Evolutionary conservation across 2,888 invertebrate species (phyloP), one percentile per base, ranked within the genome.

Genomic region (Megamerina dolium): DNA sequence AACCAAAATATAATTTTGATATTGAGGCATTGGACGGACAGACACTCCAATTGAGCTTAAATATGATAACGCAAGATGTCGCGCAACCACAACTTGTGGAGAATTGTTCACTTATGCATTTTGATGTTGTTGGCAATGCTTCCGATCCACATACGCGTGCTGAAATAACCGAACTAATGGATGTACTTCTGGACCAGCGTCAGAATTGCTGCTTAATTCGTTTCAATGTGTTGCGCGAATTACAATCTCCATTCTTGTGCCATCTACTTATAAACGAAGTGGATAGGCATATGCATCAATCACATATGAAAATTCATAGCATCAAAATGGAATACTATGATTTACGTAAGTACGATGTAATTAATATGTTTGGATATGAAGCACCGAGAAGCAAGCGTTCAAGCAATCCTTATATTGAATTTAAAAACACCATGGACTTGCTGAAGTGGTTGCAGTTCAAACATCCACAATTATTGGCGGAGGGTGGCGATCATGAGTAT

Each of bases 261-360:
- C 56, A 58, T n/a, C 41, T 63, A 3, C 42, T 62, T 5, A 53
- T 60, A 10, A 51, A 48, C 10, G 56, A 63, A 21, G 46, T 63
- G 19, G 61, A 63, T n/a, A 60, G 53, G 21, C 18, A 49, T 3
- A 37, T 62, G 42, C 26, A 31, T 10, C 29, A 37, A 9, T 2
- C 51, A 29, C 48, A 50, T 1, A 53, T 37, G 16, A 55, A 49
- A 5, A 30, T 61, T 1, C 39, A 44, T 3, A 27, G 19, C 18
- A 53, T 61, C 16, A 49, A 48, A 33, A 8, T 63, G n/a, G 61
- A 62, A 35, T 62, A 60, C 37, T 57, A 50, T 19, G 63, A 62
- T 46, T 48, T 62, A 33, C 56, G 58, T 4, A 62, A 62, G 32
- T 62, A 61, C 19, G 63, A 62, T n/a, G 55, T 62, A 53, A 34